Base-by-base conservation (phyloP, 1,140 invertebrate genomes). In the Drosophila erecta region DNA sequence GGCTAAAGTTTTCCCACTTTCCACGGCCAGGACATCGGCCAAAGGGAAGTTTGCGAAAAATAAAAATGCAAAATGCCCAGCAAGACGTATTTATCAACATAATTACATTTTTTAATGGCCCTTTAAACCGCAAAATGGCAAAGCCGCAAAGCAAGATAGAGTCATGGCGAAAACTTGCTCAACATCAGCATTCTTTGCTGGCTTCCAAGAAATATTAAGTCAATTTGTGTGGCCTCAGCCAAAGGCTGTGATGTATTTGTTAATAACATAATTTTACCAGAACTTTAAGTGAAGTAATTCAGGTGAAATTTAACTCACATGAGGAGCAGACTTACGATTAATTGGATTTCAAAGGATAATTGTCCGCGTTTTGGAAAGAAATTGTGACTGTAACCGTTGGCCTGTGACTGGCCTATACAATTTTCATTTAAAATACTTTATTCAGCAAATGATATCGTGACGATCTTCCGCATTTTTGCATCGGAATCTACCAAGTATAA, bases 31-130 rank as follows among this genome's bases (percentile, higher is more conserved):
- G 50, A 64, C 43, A 17, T 57, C 49, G 72, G 74, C 72, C 50
- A 69, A 54, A 71, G 84, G 47, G 14, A 80, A 84, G 84, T 83
- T 79, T 46, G 60, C 55, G 57, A 73, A 74, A 73, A 70, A 85
- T 71, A 81, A 80, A 76, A 81, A 81, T 89, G 78, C 81, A 87
- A 87, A 89, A 87, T 75, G 77, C 79, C 62, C 57, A 78, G 77
- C 74, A 90, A 90, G 83, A 79, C 73, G 89, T 91, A 91, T 91
- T 89, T 91, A 91, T 91, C 89, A 91, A 86, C 89, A 91, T 91
- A 91, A 91, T 91, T 91, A 91, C 89, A 90, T 91, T 91, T 91
- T 86, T 90, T 91, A 91, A 91, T 91, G 89, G 89, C 89, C 81
- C 91, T 81, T 91, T 89, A 91, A 91, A 76, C 89, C 89, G 84